Base-by-base conservation (phyloP, 2,888 invertebrate genomes). In the Ptychoptera contaminata region DNA sequence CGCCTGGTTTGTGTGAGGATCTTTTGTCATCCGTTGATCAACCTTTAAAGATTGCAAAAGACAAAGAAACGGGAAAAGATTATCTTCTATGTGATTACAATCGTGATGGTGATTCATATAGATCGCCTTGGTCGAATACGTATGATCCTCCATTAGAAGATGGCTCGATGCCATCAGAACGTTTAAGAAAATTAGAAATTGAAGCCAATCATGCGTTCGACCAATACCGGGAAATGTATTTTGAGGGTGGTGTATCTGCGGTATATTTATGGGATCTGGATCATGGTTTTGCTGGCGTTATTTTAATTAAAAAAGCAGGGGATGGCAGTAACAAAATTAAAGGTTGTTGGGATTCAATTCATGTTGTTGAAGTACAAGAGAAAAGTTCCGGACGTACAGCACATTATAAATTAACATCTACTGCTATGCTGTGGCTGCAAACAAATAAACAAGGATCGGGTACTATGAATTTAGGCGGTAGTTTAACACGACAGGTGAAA, bases 271-370 rank as follows among this genome's bases (percentile, higher is more conserved):
- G 98, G 98, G 98, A 99, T 59, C 74, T 98, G 64, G 97, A 98
- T 61, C 88, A 90, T 67, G 97, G 97, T 6, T 99, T 98, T 73
- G 97, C 93, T 53, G 85, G 84, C 74, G 97, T 96, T 36, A 94
- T 99, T 60, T 73, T 99, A 56, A 97, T 99, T 57, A 98, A 98
- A 67, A 98, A 99, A 68, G 93, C 92, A 1, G 97, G 96, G 0
- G 96, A 97, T 66, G 96, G 96, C 12, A 93, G 93, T 35, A 93
- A 91, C 68, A 94, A 92, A 69, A 97, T 97, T 56, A 94, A 94
- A 65, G 98, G 98, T 1, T 97, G 97, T 67, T 99, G 98, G 98
- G 98, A 98, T 64, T 97, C 97, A 2, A 94, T 98, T 59, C 98
- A 99, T 61, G 98, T 99, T 0, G 91, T 98, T 12, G 98, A 99